These are phyloP conservation scores for Trissolcus basalis DNA, from an alignment of 1,140 invertebrate genomes.

Conservation along the genomic window DNA sequence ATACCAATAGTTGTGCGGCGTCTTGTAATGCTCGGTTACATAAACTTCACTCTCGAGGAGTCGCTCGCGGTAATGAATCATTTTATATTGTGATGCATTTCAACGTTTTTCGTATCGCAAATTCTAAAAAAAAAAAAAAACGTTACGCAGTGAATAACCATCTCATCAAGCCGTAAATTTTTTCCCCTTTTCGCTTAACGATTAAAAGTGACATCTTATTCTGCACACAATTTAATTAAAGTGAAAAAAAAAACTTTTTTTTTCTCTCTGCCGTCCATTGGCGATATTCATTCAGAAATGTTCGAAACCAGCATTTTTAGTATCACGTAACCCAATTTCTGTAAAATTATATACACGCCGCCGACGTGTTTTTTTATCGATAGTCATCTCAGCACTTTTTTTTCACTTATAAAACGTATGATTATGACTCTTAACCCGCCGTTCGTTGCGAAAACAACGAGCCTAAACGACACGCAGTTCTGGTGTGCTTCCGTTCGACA, in stretches of 20 bases:
- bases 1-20: constrained; percentile 18
- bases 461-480: constrained; percentile 4
- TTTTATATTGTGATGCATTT: constrained; percentile 10
- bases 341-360: not conserved
- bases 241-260: not conserved
- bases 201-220: too few species aligned
- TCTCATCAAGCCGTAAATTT: too few species aligned
- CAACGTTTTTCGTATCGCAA: constrained; percentile 8
- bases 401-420: constrained; percentile 10
- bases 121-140: not conserved
- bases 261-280: constrained; percentile 14
- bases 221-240: too few species aligned
- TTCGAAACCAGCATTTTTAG: constrained; percentile 11
- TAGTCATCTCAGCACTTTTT: constrained; percentile 9
- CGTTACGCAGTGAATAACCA: too few species aligned
- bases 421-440: constrained; percentile 23
- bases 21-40: constrained; percentile 22
- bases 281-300: constrained; percentile 21
- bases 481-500: constrained; percentile 43
- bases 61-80: constrained; percentile 10
- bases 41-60: constrained; percentile 20
- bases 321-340: constrained; percentile 1
- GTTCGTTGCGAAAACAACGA: constrained; percentile 28
- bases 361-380: constrained; percentile 8
- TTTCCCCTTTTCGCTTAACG: too few species aligned